Conservation (phyloP, 2,888 invertebrate species). For the Lamproptera curius region DNA sequence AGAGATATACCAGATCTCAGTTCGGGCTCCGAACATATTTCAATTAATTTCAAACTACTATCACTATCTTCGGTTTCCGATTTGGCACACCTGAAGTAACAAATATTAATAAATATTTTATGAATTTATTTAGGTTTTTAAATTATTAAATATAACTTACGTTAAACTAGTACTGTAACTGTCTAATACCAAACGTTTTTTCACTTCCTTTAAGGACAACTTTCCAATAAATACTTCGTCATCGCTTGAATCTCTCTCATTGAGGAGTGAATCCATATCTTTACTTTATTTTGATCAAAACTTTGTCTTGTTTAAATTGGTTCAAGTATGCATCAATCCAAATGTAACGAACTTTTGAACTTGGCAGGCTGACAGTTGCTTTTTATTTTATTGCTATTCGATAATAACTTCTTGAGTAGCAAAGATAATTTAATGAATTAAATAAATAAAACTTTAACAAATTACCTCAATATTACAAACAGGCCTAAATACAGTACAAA, state of each 20-base stretch:
- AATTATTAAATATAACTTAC: conserved; percentile 34
- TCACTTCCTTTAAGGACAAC: conserved; percentile 50
- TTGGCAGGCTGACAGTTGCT: too few species aligned
- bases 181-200: conserved; percentile 39
- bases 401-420: too few species aligned
- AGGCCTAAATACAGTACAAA: too few species aligned
- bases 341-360: too few species aligned
- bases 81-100: neutral
- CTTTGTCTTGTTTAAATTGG: too few species aligned
- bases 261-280: neutral
- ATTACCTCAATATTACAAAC: too few species aligned
- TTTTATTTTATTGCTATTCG: too few species aligned
- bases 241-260: conserved; percentile 32
- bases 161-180: conserved; percentile 30
- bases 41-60: conserved; percentile 47
- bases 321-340: too few species aligned
- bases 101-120: neutral
- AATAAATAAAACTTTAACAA: too few species aligned
- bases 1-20: conserved; percentile 25
- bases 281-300: too few species aligned
- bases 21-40: conserved; percentile 55
- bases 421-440: too few species aligned
- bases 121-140: neutral
- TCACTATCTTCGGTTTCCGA: conserved; percentile 19
- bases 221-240: conserved; percentile 55